These are phyloP conservation scores for Aporrectodea caliginosa DNA, from an alignment of 1,140 invertebrate genomes.

Conservation along the genomic window DNA sequence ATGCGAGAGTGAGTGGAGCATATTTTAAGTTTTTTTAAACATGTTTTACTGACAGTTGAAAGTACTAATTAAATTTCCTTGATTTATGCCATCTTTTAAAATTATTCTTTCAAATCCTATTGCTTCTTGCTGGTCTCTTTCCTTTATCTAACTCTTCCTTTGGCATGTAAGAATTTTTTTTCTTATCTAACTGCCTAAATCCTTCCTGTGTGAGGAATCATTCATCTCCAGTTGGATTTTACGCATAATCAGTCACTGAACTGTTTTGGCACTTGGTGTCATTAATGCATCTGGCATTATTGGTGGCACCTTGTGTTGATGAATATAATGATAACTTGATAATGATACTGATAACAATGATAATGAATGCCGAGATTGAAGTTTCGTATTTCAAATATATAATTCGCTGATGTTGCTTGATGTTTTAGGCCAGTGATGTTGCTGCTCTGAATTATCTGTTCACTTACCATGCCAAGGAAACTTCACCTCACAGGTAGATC, in stretches of 20 bases:
- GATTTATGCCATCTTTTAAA: neutral
- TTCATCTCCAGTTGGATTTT: too few species aligned
- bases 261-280: too few species aligned
- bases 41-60: neutral
- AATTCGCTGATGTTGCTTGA: neutral
- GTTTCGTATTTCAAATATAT: too few species aligned
- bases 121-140: neutral
- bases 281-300: too few species aligned
- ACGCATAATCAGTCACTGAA: too few species aligned
- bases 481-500: slow-evolving; percentile 62
- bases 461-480: slow-evolving; percentile 65
- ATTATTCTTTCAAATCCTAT: neutral
- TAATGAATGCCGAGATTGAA: too few species aligned
- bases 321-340: too few species aligned
- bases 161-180: neutral
- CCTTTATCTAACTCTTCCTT: neutral
- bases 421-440: slow-evolving; percentile 57
- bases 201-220: too few species aligned
- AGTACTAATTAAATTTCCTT: neutral
- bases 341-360: too few species aligned
- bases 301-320: too few species aligned
- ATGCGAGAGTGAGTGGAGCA: slow-evolving; percentile 58
- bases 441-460: slow-evolving; percentile 66
- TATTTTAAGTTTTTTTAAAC: neutral
- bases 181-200: too few species aligned